Conservation (phyloP, 2,113 vertebrate species). For the Corythornis cristatus region DNA sequence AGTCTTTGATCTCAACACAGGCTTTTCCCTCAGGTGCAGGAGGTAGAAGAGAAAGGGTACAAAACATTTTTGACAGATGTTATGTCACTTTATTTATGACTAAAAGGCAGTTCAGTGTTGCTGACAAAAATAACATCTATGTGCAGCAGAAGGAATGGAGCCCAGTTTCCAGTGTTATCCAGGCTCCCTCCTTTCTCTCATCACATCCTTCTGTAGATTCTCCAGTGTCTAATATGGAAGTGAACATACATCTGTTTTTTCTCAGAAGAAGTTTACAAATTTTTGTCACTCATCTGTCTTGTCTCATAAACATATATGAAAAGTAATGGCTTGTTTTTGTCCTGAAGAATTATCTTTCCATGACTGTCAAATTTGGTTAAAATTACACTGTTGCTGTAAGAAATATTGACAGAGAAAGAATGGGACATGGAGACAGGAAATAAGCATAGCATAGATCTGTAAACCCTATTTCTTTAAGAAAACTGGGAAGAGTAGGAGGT, state of each 20-base stretch:
- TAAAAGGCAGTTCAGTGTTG: neutral
- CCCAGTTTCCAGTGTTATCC: neutral
- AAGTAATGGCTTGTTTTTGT: slow-evolving; percentile 29
- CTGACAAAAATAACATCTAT: neutral
- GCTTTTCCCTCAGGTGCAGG: neutral
- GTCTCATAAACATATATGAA: neutral
- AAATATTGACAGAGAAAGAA: slow-evolving; percentile 14
- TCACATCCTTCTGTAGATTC: neutral
- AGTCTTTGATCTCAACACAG: neutral
- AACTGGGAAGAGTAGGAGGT: neutral
- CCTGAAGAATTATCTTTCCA: slow-evolving; percentile 3
- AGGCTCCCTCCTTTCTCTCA: neutral
- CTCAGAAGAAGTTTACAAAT: slow-evolving; percentile 26
- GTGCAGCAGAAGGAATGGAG: neutral
- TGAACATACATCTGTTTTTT: neutral
- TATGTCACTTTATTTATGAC: neutral
- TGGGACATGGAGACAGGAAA: neutral
- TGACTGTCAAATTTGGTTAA: slow-evolving; percentile 52
- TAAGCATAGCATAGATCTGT: neutral
- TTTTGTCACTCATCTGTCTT: slow-evolving; percentile 31
- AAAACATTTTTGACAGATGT: neutral
- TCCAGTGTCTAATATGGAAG: neutral
- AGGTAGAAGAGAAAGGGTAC: neutral
- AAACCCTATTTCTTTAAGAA: neutral
- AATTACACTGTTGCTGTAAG: neutral